Evolutionary conservation across 2,888 invertebrate species (phyloP), one percentile per base, ranked within the genome.

Genomic region (Drosophila falleni): DNA sequence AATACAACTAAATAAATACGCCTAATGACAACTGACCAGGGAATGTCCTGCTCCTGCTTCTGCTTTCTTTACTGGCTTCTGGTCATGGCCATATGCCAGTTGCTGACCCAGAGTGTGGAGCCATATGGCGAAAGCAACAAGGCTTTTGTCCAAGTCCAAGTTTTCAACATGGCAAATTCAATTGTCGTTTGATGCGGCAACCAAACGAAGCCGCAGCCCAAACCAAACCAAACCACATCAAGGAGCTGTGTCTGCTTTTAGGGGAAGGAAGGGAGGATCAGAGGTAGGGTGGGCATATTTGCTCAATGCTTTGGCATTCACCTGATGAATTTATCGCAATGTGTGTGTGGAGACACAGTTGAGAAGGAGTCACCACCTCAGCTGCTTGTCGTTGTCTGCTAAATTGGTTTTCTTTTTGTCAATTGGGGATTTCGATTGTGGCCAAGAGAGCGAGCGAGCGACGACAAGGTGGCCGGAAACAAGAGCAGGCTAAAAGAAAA

Each of bases 371-470:
- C 49, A 50, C 37, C 39, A 39, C n/a, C 60, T 41, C 50, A 60
- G 50, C 31, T 63, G 63, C 49, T 44, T 89, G 86, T 83, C 87
- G 89, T 89, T 91, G 91, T 91, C 91, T 90, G 79, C 82, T 90
- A 91, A 91, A 91, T 91, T 91, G 91, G 91, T 90, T 91, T 91
- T 91, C 87, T 91, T 91, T 89, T 89, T 90, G 91, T 90, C 91
- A 91, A 91, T 90, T 91, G 91, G 91, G 91, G 90, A 91, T 91
- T 91, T 82, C 89, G 90, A 86, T 90, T 90, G 91, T 91, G 78
- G 84, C 89, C 89, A 73, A 88, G 78, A 85, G 84, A 70, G 69
- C 82, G 77, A 68, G 3, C 23, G 23, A 23, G 23, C 23, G 23
- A 23, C 73, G 85, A 75, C 89, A 65, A 72, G 64, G 64, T 76